Conservation (phyloP, 2,797 vertebrate species). For the Lemur catta region DNA sequence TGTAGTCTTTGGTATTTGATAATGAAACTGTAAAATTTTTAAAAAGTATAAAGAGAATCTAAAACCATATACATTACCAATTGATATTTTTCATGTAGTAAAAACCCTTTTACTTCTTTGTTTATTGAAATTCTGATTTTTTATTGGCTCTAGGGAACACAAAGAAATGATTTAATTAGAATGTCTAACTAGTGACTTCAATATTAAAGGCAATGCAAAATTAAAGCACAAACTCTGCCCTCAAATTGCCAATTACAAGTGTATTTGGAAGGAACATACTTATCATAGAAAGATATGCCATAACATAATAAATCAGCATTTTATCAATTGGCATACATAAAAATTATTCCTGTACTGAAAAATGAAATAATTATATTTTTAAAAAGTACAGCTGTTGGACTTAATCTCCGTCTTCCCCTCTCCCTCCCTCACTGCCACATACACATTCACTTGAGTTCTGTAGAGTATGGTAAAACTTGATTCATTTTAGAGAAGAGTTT, state of each 20-base stretch:
- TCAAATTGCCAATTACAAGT: background rate
- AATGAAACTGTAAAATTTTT: slow-evolving; percentile 26
- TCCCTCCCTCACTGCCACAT: background rate
- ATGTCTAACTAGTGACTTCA: slow-evolving; percentile 10
- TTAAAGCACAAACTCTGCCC: background rate
- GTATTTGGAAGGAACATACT: slow-evolving; percentile 17
- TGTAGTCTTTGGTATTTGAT: slow-evolving; percentile 31
- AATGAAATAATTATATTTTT: background rate
- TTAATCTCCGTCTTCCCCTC: background rate
- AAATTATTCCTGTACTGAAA: background rate
- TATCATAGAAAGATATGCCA: background rate
- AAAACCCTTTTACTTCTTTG: slow-evolving; percentile 21
- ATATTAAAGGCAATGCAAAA: slow-evolving; percentile 42
- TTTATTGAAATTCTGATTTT: slow-evolving; percentile 48
- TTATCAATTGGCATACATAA: background rate
- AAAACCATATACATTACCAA: background rate
- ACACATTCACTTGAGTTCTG: background rate
- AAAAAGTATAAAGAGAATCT: slow-evolving; percentile 38
- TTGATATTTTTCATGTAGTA: slow-evolving; percentile 3
- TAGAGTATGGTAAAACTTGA: background rate
- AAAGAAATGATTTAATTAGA: slow-evolving; percentile 2
- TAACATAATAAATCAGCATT: background rate
- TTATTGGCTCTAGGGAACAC: background rate
- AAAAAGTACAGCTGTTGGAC: background rate
- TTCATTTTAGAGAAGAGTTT: slow-evolving; percentile 15